Conservation (phyloP, 2,888 invertebrate species). For the Priocnemis perturbator region DNA sequence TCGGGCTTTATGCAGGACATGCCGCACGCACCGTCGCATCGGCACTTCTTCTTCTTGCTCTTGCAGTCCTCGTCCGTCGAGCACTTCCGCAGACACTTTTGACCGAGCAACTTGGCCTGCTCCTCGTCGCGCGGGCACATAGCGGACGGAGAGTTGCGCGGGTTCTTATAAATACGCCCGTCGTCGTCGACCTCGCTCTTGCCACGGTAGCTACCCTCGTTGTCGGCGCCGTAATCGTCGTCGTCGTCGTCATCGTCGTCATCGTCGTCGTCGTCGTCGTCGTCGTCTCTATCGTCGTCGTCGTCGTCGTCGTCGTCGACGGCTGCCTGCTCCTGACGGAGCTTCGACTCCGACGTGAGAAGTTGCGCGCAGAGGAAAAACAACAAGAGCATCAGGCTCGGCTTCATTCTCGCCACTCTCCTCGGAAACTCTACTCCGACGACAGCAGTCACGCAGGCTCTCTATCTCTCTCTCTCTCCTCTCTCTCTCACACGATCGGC, state of each 20-base stretch:
- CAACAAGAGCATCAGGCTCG: slow-evolving; percentile 58
- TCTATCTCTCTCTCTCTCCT: too few species aligned
- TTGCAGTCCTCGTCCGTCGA: slow-evolving; percentile 96
- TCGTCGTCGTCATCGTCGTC: slow-evolving; percentile 76
- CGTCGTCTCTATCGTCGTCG: slow-evolving; percentile 57
- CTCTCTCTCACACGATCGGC: too few species aligned
- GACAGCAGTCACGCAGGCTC: not conserved
- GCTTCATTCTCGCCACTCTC: slow-evolving; percentile 59
- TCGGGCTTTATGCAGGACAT: slow-evolving; percentile 98
- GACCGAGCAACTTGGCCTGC: slow-evolving; percentile 87
- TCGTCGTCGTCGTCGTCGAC: slow-evolving; percentile 81
- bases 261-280: slow-evolving; percentile 69
- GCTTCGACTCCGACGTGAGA: slow-evolving; percentile 66
- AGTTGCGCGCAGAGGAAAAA: slow-evolving; percentile 62
- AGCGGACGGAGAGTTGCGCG: slow-evolving; percentile 90
- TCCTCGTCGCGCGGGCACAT: slow-evolving; percentile 91
- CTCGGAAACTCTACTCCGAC: not conserved
- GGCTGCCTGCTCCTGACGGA: slow-evolving; percentile 64
- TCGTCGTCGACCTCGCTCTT: slow-evolving; percentile 84
- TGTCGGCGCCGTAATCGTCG: slow-evolving; percentile 77
- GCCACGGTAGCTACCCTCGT: slow-evolving; percentile 69
- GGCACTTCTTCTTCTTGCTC: slow-evolving; percentile 96
- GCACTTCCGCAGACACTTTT: slow-evolving; percentile 94
- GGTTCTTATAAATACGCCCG: slow-evolving; percentile 90
- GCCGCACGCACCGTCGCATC: slow-evolving; percentile 97